phyloP scores from a whole-genome alignment of 2,113 vertebrate genomes.

The Hepsetus odoe region DNA sequence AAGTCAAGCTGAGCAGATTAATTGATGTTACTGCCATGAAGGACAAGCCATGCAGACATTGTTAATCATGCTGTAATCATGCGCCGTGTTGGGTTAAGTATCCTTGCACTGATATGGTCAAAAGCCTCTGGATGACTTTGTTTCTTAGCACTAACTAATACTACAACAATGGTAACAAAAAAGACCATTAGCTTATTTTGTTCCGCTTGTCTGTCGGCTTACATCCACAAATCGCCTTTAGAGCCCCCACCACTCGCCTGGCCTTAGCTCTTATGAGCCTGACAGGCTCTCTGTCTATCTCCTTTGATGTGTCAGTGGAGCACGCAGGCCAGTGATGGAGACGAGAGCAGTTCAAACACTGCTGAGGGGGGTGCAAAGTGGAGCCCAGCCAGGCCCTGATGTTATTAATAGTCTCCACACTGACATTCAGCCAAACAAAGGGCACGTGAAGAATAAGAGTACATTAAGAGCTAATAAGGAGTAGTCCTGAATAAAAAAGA shows the following conservation, averaged over 20 bases:
- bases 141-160: slow-evolving; percentile 36
- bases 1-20: slow-evolving; percentile 4
- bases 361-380: not conserved
- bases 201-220: slow-evolving; percentile 62
- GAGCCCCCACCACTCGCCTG: slow-evolving; percentile 30
- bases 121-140: slow-evolving; percentile 30
- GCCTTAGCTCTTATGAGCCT: slow-evolving; percentile 50
- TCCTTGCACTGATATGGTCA: slow-evolving; percentile 46
- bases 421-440: slow-evolving; percentile 55
- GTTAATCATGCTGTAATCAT: not conserved
- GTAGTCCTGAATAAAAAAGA: no score
- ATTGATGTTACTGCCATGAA: slow-evolving; percentile 3
- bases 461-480: slow-evolving; percentile 47
- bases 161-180: slow-evolving; percentile 50
- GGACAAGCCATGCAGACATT: not conserved
- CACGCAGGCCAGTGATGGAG: slow-evolving; percentile 50
- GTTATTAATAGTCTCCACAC: slow-evolving; percentile 58
- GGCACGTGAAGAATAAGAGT: slow-evolving; percentile 41
- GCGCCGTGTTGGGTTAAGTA: not conserved
- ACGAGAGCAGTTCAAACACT: slow-evolving; percentile 45
- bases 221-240: slow-evolving; percentile 50
- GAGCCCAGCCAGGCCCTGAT: slow-evolving; percentile 41
- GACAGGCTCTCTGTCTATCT: slow-evolving; percentile 32
- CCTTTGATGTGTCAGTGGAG: slow-evolving; percentile 52
- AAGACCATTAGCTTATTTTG: slow-evolving; percentile 53